These are phyloP conservation scores for Ginglymostoma cirratum DNA, from an alignment of 2,113 vertebrate genomes.

Conservation along the genomic window DNA sequence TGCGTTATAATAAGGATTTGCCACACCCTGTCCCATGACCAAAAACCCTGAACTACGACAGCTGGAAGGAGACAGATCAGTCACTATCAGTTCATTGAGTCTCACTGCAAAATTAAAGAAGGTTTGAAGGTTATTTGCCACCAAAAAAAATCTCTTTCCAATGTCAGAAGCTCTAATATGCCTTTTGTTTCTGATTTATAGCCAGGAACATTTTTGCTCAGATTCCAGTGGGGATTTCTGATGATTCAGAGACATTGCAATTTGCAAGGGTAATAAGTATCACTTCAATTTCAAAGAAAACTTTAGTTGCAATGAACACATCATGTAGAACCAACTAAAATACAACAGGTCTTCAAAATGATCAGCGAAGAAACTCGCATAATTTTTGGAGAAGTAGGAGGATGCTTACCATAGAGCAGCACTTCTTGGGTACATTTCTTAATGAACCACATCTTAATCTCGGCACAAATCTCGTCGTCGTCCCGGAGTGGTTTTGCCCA, in stretches of 20 bases:
- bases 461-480: conserved; percentile 62
- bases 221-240: not conserved
- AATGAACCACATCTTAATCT: conserved; percentile 63
- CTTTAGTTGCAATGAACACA: not conserved
- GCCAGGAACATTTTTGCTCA: not conserved
- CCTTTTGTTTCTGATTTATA: not conserved
- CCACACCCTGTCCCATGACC: not conserved
- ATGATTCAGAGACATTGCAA: not conserved
- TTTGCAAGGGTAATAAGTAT: not conserved
- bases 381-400: not conserved
- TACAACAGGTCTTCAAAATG: not conserved
- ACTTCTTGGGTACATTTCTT: conserved; percentile 64
- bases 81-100: not conserved
- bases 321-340: conserved; percentile 41
- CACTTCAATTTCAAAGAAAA: not conserved
- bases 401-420: conserved; percentile 58
- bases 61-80: not conserved
- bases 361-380: not conserved
- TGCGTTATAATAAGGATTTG: not conserved
- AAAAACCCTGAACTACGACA: not conserved
- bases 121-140: not conserved
- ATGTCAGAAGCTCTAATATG: not conserved
- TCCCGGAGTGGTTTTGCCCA: conserved; percentile 60
- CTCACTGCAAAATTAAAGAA: not conserved
- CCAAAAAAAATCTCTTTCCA: not conserved